These are phyloP conservation scores for Microhierax caerulescens DNA, from an alignment of 2,797 vertebrate genomes.

Conservation along the genomic window DNA sequence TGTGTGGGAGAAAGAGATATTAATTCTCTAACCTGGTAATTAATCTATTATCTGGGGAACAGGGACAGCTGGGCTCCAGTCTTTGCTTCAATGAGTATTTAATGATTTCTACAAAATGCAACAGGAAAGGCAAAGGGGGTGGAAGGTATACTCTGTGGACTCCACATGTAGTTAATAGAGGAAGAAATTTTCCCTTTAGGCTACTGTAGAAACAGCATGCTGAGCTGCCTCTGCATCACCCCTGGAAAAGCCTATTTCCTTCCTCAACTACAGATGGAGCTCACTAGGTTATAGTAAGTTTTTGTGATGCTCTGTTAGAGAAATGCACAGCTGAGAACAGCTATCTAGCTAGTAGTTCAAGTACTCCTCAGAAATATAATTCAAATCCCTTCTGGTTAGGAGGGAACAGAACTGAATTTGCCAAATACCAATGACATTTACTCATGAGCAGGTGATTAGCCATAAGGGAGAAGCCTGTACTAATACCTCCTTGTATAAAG, in stretches of 20 bases:
- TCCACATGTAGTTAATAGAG: neutral
- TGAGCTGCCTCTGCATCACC: neutral
- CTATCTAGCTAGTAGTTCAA: neutral
- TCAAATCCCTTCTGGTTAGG: neutral
- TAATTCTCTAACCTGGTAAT: neutral
- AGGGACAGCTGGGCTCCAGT: neutral
- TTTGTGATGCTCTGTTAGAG: neutral
- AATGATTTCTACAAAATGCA: neutral
- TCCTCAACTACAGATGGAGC: neutral
- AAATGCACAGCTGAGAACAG: neutral
- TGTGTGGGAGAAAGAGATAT: neutral
- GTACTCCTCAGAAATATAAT: neutral
- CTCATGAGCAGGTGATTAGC: neutral
- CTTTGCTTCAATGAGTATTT: neutral
- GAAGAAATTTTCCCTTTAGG: neutral
- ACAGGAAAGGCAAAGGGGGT: neutral
- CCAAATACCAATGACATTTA: neutral
- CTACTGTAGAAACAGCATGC: neutral
- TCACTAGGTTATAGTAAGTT: neutral
- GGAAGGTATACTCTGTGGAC: neutral
- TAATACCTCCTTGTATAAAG: neutral
- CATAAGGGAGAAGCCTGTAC: neutral
- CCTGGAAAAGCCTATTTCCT: neutral
- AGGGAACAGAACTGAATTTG: neutral
- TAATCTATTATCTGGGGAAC: neutral